Conservation (phyloP, 2,113 vertebrate species). For the Brachyistius frenatus region DNA sequence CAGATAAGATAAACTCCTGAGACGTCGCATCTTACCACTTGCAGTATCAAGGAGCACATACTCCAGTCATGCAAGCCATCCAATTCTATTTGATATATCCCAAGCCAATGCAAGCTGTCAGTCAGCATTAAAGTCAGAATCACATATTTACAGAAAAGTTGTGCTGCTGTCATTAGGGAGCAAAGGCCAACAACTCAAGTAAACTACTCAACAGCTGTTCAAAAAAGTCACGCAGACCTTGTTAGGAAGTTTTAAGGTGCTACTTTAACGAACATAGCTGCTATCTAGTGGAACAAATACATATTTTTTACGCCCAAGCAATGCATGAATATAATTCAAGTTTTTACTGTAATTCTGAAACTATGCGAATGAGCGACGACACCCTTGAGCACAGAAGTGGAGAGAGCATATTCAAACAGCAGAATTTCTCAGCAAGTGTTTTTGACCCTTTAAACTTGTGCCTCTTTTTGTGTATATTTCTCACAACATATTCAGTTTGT, state of each 20-base stretch:
- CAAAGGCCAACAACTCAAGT: conserved; percentile 79
- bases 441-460: conserved; percentile 24
- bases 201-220: conserved; percentile 70
- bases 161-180: conserved; percentile 80
- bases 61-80: conserved; percentile 81
- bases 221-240: conserved; percentile 64
- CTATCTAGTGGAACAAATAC: conserved; percentile 47
- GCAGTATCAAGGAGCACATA: conserved; percentile 81
- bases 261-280: conserved; percentile 58
- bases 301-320: conserved; percentile 10
- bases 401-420: not conserved
- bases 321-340: conserved; percentile 2
- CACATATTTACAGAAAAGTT: conserved; percentile 81
- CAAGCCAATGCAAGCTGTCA: conserved; percentile 82
- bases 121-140: conserved; percentile 80
- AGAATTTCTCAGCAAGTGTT: conserved; percentile 3
- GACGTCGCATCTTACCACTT: conserved; percentile 76
- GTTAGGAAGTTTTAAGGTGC: conserved; percentile 59
- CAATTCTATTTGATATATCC: conserved; percentile 86
- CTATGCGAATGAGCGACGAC: conserved; percentile 26
- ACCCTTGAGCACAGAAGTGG: not conserved
- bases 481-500: conserved; percentile 7
- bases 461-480: conserved; percentile 13
- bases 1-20: conserved; percentile 75
- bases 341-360: conserved; percentile 38